Evolutionary conservation across 2,113 vertebrate genomes (phyloP).

Genomic region (Microtus pennsylvanicus): DNA sequence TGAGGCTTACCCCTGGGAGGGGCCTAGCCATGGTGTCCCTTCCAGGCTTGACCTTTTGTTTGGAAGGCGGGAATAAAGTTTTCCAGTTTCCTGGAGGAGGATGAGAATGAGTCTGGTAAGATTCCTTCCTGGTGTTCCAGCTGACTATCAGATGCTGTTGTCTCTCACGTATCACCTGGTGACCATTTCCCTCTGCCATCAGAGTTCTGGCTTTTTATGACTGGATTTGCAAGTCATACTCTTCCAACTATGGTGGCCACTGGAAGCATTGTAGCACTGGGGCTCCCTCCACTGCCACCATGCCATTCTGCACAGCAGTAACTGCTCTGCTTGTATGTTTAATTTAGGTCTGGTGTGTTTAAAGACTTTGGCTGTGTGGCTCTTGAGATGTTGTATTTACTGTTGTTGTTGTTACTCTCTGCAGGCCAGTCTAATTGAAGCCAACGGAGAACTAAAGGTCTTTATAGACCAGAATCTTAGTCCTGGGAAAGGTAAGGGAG

Average conservation of each 20-base stretch:
- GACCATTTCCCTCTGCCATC: neutral
- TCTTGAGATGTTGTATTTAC: neutral
- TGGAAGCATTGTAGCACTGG: neutral
- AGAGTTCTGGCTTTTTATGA: neutral
- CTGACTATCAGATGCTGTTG: neutral
- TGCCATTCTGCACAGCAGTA: neutral
- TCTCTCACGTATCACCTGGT: neutral
- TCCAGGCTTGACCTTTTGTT: neutral
- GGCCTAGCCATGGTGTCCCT: neutral
- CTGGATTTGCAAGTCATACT: neutral
- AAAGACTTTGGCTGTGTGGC: neutral
- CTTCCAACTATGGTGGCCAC: neutral
- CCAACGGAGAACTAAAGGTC: slow-evolving; percentile 99
- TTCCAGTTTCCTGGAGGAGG: neutral
- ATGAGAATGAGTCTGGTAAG: neutral
- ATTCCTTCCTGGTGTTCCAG: neutral
- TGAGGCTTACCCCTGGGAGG: neutral
- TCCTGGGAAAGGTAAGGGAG: slow-evolving; percentile 96
- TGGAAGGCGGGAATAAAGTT: neutral
- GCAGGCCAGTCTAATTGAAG: slow-evolving; percentile 98
- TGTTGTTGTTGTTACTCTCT: slow-evolving; percentile 68
- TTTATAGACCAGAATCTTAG: slow-evolving; percentile 99
- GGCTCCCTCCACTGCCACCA: neutral
- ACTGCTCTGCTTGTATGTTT: neutral
- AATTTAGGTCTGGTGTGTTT: neutral